Evolutionary conservation across 2,797 vertebrate genomes (phyloP), one percentile per base, ranked within the genome.

Genomic region (Phataginus tetradactyla): DNA sequence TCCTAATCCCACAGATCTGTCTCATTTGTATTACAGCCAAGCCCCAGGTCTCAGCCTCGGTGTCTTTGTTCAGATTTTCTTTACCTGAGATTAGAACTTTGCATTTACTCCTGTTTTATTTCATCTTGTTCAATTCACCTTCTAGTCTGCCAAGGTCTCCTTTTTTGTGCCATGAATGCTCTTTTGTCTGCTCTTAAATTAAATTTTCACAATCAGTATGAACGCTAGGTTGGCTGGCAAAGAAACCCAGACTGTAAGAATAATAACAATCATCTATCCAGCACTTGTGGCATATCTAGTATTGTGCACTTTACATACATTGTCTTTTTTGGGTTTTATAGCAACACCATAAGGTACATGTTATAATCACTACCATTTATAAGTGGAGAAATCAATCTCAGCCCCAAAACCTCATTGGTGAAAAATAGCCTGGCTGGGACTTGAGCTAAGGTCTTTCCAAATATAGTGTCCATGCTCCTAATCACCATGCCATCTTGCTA

Each of bases 121-220:
- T 97, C 79, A 92, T 92, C 80, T 74, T 72, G 25, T 95, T 93
- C 92, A 49, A 34, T 96, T 92, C 42, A 77, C 77, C 68, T 95
- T 93, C 75, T 27, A 92, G 92, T 90, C 93, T 34, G 57, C 72
- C 85, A 92, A 69, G 77, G 68, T 78, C 77, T 92, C 84, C 71
- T n/a, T 72, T 93, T 90, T 80, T 85, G 84, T 66, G 87, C 90
- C 57, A 25, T 75, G 85, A 96, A 95, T 96, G 90, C 63, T 94
- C 90, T 92, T 97, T 97, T 96, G 95, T 97, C 92, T 51, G 80
- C 72, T 88, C 87, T 95, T 90, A 84, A 95, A 97, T 66, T 90
- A 92, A 95, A 87, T 93, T 97, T 95, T 93, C 94, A 92, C n/a
- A 94, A 88, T 68, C 72, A 20, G 20, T 18, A 25, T 32, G 90